These are phyloP conservation scores for Xanthia togata DNA, from an alignment of 2,888 invertebrate species.

Conservation along the genomic window DNA sequence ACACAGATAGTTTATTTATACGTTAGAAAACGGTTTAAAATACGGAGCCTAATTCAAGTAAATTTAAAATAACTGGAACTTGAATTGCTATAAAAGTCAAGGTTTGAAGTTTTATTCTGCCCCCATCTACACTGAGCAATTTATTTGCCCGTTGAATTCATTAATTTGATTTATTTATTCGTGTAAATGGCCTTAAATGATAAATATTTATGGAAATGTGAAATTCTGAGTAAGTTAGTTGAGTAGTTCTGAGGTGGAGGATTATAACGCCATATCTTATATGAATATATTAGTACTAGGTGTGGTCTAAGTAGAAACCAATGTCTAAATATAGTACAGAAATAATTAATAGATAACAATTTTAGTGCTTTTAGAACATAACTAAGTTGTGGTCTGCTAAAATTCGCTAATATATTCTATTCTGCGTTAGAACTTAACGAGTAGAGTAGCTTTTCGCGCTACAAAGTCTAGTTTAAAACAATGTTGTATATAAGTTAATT, in stretches of 20 bases:
- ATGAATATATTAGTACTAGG: background rate
- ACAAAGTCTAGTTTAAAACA: slow-evolving; percentile 17
- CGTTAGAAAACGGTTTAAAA: background rate
- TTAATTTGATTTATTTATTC: background rate
- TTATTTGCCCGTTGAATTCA: background rate
- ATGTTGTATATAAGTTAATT: slow-evolving; percentile 49
- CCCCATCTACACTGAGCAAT: background rate
- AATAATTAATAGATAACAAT: slow-evolving; percentile 5
- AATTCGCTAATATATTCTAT: slow-evolving; percentile 14
- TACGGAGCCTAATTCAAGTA: background rate
- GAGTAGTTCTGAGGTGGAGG: too few species aligned
- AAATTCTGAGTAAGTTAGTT: background rate
- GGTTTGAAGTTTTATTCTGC: background rate
- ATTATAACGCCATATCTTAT: background rate
- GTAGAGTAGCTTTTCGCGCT: slow-evolving; percentile 46
- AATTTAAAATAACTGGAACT: background rate
- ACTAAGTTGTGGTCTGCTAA: slow-evolving; percentile 27
- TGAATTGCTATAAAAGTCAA: background rate
- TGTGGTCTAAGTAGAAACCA: background rate
- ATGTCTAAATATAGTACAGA: background rate
- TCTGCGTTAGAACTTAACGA: slow-evolving; percentile 45
- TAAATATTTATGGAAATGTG: background rate
- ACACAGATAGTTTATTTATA: background rate
- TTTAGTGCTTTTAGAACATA: slow-evolving; percentile 42
- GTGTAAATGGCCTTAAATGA: background rate